Evolutionary conservation across 1,140 invertebrate genomes (phyloP).

Genomic region (Drosophila guanche): DNA sequence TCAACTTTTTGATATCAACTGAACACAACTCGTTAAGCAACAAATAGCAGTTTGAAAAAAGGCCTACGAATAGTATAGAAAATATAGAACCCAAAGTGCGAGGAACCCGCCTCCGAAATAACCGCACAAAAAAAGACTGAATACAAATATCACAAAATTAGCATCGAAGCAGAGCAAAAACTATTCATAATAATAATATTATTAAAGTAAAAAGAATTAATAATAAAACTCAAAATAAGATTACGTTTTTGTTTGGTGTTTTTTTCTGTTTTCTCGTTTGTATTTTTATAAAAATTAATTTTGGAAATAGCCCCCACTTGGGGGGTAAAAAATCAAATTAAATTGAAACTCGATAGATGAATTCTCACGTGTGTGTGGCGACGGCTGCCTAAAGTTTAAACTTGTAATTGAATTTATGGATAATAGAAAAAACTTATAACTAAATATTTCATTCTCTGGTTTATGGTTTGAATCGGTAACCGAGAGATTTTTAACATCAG

Average conservation of each 20-base stretch:
- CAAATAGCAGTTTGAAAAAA: constrained; percentile 63
- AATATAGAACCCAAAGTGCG: constrained; percentile 18
- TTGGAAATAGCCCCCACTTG: constrained; percentile 57
- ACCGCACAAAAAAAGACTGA: constrained; percentile 34
- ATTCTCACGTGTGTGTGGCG: constrained; percentile 9
- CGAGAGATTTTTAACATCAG: constrained; percentile 54
- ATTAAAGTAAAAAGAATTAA: constrained; percentile 9
- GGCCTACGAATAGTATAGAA: constrained; percentile 52
- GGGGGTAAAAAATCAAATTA: constrained; percentile 45
- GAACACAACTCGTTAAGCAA: constrained; percentile 76
- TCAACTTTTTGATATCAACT: constrained; percentile 64
- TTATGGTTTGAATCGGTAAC: constrained; percentile 36
- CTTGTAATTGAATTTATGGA: constrained; percentile 68
- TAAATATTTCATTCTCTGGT: constrained; percentile 43
- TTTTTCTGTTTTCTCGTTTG: constrained; percentile 51
- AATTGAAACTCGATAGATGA: constrained; percentile 30
- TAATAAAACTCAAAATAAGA: constrained; percentile 76
- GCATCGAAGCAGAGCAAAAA: constrained; percentile 75
- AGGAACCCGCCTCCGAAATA: constrained; percentile 25
- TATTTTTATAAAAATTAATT: constrained; percentile 59
- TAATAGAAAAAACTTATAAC: constrained; percentile 58
- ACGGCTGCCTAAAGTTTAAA: constrained; percentile 56
- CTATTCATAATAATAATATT: constrained; percentile 34
- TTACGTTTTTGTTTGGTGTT: constrained; percentile 50
- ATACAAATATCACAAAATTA: constrained; percentile 81